These are phyloP conservation scores for Epinephelus fuscoguttatus DNA, from an alignment of 2,113 vertebrate species.

Conservation along the genomic window DNA sequence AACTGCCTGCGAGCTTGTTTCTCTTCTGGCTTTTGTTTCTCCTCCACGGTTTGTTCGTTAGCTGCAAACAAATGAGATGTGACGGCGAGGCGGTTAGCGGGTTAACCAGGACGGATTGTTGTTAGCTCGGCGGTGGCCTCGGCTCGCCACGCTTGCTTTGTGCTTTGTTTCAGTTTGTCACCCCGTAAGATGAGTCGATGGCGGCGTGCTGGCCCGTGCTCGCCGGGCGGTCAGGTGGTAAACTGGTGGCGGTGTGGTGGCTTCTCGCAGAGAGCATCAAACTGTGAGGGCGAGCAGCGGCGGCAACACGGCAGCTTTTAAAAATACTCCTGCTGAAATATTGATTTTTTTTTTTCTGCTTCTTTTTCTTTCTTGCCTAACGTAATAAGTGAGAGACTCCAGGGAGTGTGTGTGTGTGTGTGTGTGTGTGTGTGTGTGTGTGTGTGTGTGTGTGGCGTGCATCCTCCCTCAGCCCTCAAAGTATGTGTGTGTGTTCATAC, in stretches of 20 bases:
- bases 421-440: constrained; percentile 41
- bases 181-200: constrained; percentile 22
- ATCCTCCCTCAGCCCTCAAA: too few relatives aligned
- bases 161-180: constrained; percentile 52
- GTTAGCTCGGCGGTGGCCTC: constrained; percentile 7
- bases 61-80: constrained; percentile 52
- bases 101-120: constrained; percentile 61
- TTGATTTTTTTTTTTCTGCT: constrained; percentile 76
- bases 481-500: background rate
- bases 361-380: constrained; percentile 75
- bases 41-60: constrained; percentile 51
- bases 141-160: constrained; percentile 54
- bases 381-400: constrained; percentile 83
- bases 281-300: constrained; percentile 40
- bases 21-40: background rate
- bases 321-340: constrained; percentile 83
- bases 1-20: constrained; percentile 29
- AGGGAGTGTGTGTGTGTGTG: constrained; percentile 63
- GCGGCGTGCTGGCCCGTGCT: constrained; percentile 37
- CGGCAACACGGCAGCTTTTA: constrained; percentile 74
- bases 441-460: constrained; percentile 21
- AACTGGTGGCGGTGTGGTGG: constrained; percentile 30
- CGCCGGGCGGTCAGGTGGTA: constrained; percentile 55
- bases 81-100: constrained; percentile 43
- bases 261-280: constrained; percentile 64